Conservation (phyloP, 2,113 vertebrate genomes). For the Ia io region DNA sequence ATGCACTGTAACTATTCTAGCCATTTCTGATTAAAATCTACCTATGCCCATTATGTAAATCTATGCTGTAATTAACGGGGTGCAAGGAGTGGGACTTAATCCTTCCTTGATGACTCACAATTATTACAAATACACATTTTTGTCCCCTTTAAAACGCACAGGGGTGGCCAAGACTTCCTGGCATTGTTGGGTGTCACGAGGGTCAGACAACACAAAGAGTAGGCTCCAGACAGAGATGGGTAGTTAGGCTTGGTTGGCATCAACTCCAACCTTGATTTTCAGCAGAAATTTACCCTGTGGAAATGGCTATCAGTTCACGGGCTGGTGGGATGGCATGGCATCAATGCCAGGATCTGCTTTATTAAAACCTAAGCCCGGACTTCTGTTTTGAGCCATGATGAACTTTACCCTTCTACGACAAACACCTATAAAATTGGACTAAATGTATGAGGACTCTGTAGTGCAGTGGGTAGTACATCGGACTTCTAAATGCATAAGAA, state of each 20-base stretch:
- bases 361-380: not conserved
- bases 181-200: not conserved
- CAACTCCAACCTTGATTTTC: not conserved
- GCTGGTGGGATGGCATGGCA: not conserved
- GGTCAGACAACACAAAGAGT: not conserved
- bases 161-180: slow-evolving; percentile 22
- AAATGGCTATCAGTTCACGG: not conserved
- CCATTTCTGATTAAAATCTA: slow-evolving; percentile 28
- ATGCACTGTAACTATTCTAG: not conserved
- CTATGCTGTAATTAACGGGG: not conserved
- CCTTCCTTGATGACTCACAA: not conserved
- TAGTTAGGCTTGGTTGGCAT: not conserved
- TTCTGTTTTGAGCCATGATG: not conserved
- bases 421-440: not conserved
- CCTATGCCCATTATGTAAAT: not conserved
- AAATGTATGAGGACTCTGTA: not conserved
- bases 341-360: not conserved
- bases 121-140: not conserved
- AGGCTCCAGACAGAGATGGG: not conserved
- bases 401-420: not conserved
- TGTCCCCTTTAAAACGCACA: slow-evolving; percentile 11
- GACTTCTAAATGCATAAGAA: not conserved
- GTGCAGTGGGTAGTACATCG: not conserved
- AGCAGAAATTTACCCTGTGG: not conserved
- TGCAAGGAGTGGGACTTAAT: not conserved